These are phyloP conservation scores for Trichonephila clavata DNA, from an alignment of 1,140 invertebrate species.

Conservation along the genomic window DNA sequence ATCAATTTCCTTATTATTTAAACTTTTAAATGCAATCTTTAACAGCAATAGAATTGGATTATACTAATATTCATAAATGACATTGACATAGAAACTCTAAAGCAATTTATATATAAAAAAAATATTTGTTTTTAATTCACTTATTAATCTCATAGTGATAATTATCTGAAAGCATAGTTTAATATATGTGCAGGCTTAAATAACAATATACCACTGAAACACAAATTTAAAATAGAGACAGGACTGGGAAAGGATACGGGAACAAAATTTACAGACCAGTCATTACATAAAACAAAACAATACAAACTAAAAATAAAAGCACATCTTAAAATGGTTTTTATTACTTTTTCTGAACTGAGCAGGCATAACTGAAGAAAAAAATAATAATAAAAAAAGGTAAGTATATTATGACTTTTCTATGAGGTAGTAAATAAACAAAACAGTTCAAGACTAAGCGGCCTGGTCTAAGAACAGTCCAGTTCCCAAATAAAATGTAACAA, in stretches of 20 bases:
- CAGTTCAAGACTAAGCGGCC: constrained; percentile 37
- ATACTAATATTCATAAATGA: background rate
- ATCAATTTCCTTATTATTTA: background rate
- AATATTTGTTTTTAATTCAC: background rate
- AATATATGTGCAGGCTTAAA: background rate
- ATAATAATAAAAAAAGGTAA: background rate
- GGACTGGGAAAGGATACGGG: background rate
- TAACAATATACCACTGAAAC: background rate
- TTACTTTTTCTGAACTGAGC: background rate
- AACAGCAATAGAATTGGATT: background rate
- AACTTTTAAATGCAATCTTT: background rate
- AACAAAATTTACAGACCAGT: too few species aligned
- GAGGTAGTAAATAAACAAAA: constrained; percentile 75
- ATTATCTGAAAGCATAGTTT: too few species aligned
- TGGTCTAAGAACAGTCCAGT: constrained; percentile 52
- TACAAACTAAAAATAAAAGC: background rate
- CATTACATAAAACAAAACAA: background rate
- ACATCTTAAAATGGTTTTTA: background rate
- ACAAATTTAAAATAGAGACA: background rate
- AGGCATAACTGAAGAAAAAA: background rate
- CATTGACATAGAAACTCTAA: background rate
- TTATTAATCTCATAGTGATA: too few species aligned
- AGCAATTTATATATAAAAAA: background rate
- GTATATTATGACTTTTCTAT: constrained; percentile 50
- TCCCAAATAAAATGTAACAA: constrained; percentile 43